phyloP scores from a whole-genome alignment of 1,140 invertebrate species.

The Coelopa frigida region DNA sequence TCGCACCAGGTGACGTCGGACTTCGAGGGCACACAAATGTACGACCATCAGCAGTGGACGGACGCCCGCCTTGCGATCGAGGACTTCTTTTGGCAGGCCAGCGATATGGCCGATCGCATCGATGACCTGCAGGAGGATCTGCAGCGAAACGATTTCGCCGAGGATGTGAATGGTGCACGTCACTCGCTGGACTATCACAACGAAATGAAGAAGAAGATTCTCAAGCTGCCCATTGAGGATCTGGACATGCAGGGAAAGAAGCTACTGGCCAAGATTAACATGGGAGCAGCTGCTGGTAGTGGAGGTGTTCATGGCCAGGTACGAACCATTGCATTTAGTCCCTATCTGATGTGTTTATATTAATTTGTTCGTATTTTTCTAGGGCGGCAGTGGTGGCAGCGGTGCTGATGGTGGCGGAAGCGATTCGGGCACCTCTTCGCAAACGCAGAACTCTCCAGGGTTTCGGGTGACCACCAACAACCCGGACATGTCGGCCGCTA shows the following conservation, averaged over 20 bases:
- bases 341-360: not conserved
- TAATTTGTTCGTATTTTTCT: conserved; percentile 4
- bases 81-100: conserved; percentile 91
- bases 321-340: not conserved
- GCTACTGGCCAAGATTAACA: conserved; percentile 38
- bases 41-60: conserved; percentile 96
- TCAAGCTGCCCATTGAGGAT: conserved; percentile 88
- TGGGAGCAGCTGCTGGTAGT: conserved; percentile 13
- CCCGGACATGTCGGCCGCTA: conserved; percentile 60
- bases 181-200: conserved; percentile 86
- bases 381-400: conserved; percentile 7
- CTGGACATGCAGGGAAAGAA: conserved; percentile 64
- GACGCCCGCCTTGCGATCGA: conserved; percentile 88
- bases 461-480: conserved; percentile 45
- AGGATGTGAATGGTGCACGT: conserved; percentile 84
- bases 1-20: conserved; percentile 84
- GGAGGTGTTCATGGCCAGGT: conserved; percentile 20
- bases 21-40: conserved; percentile 86
- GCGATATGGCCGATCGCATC: conserved; percentile 82
- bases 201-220: conserved; percentile 90
- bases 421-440: conserved; percentile 34
- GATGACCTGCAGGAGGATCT: conserved; percentile 89
- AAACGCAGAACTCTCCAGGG: conserved; percentile 15
- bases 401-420: conserved; percentile 25
- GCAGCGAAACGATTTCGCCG: conserved; percentile 81